A percentile compares a stretch with the other conserved stretches of the same genome.
Evolutionary conservation across 1,140 invertebrate species (phyloP).

Genomic region (Drosophila paulistorum): DNA sequence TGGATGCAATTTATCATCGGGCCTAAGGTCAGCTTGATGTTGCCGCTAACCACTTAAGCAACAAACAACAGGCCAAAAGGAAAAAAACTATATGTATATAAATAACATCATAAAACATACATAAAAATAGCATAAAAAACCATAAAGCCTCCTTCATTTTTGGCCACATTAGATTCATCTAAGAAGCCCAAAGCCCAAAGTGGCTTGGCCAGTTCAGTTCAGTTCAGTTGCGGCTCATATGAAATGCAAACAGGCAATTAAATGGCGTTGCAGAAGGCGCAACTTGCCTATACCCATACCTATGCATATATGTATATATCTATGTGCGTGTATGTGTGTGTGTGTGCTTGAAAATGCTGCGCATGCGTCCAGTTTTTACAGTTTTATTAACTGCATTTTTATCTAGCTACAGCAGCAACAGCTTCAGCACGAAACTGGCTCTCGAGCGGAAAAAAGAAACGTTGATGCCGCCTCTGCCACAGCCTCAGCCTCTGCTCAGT

Average conservation of each 20-base stretch:
- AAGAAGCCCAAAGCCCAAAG: conserved; percentile 3
- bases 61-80: not conserved
- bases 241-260: conserved; percentile 81
- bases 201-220: conserved; percentile 4
- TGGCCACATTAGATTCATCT: conserved; percentile 16
- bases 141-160: conserved; percentile 29
- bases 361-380: conserved; percentile 81
- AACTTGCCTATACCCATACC: conserved; percentile 59
- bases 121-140: conserved; percentile 54
- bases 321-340: conserved; percentile 47
- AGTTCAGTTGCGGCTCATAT: conserved; percentile 57
- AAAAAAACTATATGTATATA: not conserved
- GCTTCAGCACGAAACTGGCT: conserved; percentile 71
- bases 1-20: conserved; percentile 56
- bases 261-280: conserved; percentile 76
- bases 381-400: conserved; percentile 82
- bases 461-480: conserved; percentile 34
- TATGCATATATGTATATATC: conserved; percentile 27
- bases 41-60: conserved; percentile 38
- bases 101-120: conserved; percentile 37
- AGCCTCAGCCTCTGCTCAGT: conserved; percentile 36
- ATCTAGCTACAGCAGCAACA: conserved; percentile 62
- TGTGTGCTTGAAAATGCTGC: conserved; percentile 47
- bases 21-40: conserved; percentile 56
- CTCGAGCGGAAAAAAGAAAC: conserved; percentile 72